Base-by-base conservation (phyloP, 1,140 invertebrate genomes). In the Drosophila hydei region DNA sequence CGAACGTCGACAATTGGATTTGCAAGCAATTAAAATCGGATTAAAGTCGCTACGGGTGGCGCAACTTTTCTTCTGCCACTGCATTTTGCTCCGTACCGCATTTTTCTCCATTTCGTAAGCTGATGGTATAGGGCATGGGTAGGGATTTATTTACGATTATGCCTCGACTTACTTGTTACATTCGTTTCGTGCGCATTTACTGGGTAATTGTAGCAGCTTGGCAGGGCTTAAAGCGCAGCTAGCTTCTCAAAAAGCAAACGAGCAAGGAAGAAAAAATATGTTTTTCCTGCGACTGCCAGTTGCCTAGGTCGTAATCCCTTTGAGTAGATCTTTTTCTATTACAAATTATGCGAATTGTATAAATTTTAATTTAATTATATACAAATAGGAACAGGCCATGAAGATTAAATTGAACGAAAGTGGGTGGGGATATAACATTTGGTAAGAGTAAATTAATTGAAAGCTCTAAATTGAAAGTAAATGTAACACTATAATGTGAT, bases 1-100 rank as follows among this genome's bases (percentile, higher is more conserved):
- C 78, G 75, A 81, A 67, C 83, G 83, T 81, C 83, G 75, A 63
- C 81, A 88, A 88, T 81, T 87, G 81, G 81, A 88, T 87, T 87
- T 81, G 48, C 54, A 83, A 67, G 78, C 83, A 87, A 87, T 87
- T 87, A 87, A 87, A 87, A 87, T 48, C 67, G 78, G 83, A 81
- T 87, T 87, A 88, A 81, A 75, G 50, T 56, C 54, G 65, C 48
- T 67, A 55, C 68, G 70, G 63, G 64, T 75, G 63, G 59, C 62
- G 62, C 33, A 79, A 85, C 56, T 38, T 58, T 52, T 48, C 58
- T 55, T 33, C 68, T 30, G 14, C 23, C 6, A 52, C 27, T 61
- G 47, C 63, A 68, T 54, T 55, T 64, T 55, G 33, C 25, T 18
- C 54, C 43, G 4, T 52, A 58, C 36, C 56, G 43, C 2, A 33